Conservation (phyloP, 2,888 invertebrate genomes). For the Caenorhabditis drosophilae region DNA sequence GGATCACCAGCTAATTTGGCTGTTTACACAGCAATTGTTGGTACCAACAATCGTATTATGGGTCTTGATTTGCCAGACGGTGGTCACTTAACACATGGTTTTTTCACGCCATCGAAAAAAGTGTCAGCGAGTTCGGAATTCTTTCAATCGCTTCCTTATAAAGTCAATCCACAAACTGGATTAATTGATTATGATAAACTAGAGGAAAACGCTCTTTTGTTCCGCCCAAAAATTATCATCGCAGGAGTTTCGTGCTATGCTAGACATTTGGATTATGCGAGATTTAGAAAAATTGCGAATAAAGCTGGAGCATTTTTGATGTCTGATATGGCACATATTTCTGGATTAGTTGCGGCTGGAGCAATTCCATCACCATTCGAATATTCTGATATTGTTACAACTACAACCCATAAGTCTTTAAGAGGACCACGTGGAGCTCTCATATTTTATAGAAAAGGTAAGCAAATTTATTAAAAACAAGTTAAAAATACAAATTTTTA, state of each 20-base stretch:
- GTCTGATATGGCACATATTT: constrained; percentile 94
- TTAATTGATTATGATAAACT: constrained; percentile 90
- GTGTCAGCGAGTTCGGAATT: constrained; percentile 96
- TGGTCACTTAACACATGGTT: constrained; percentile 80
- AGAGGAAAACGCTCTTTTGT: constrained; percentile 81
- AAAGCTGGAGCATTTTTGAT: constrained; percentile 82
- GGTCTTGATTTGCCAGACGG: constrained; percentile 91
- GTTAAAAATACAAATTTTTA: constrained; percentile 10
- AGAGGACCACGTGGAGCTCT: constrained; percentile 79
- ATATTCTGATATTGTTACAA: constrained; percentile 86
- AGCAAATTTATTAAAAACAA: not conserved
- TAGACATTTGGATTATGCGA: constrained; percentile 86
- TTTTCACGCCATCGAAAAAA: constrained; percentile 86
- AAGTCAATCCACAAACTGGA: constrained; percentile 80
- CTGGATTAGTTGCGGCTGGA: constrained; percentile 89
- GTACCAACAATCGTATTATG: constrained; percentile 95
- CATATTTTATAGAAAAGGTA: constrained; percentile 87
- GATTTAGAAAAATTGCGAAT: constrained; percentile 81
- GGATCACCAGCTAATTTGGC: constrained; percentile 96
- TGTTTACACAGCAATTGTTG: constrained; percentile 81
- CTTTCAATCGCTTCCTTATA: constrained; percentile 98
- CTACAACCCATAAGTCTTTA: constrained; percentile 90
- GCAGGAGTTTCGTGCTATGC: constrained; percentile 94
- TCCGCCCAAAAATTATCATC: constrained; percentile 89
- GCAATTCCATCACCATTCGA: constrained; percentile 87